phyloP scores from a whole-genome alignment of 35 echinoderm and acorn worm species.

The Apostichopus parvimensis region DNA sequence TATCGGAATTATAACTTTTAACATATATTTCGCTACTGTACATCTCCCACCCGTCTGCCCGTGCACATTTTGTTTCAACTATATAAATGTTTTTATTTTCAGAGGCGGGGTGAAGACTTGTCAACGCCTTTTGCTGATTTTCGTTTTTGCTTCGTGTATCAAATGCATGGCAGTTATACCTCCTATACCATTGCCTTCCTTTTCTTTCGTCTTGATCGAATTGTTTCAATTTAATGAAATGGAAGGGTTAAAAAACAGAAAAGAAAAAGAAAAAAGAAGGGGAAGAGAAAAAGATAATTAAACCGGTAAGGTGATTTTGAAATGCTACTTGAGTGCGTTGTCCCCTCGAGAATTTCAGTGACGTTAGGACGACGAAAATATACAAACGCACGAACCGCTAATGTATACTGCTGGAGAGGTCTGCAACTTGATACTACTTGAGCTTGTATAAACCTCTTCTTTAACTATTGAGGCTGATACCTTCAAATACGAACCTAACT shows the following conservation, averaged over 20 bases:
- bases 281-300: not conserved
- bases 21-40: no score
- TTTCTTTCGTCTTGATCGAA: not conserved
- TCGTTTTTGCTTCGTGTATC: no score
- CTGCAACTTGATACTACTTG: not conserved
- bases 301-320: constrained; percentile 12
- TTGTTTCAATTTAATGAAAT: constrained; percentile 21
- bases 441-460: not conserved
- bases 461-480: not conserved
- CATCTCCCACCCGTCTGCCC: no score
- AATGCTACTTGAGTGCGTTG: not conserved
- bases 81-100: no score
- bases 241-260: not conserved
- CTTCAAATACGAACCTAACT: not conserved
- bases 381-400: not conserved
- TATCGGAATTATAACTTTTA: no score
- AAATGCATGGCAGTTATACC: no score
- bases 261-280: not conserved
- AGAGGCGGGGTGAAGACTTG: no score
- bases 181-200: not conserved
- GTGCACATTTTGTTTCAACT: no score
- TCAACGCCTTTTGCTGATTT: no score
- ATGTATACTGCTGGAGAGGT: not conserved
- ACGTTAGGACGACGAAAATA: not conserved
- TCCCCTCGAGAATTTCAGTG: not conserved